Evolutionary conservation across 2,888 invertebrate genomes (phyloP).

Genomic region (Oxyteleia sp.): DNA sequence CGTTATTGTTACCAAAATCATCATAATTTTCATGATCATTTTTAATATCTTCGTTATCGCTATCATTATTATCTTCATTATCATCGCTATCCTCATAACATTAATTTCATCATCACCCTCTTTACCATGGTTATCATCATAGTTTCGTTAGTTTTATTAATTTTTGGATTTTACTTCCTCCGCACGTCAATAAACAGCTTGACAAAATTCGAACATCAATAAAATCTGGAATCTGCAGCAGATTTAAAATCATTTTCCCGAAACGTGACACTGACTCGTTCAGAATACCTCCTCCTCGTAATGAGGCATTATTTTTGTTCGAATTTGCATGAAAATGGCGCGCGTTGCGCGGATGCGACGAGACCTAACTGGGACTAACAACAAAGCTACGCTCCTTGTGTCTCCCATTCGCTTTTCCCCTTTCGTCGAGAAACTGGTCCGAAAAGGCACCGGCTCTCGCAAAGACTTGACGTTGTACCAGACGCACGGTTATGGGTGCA

Average conservation of each 20-base stretch:
- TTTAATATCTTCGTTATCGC: too few species aligned
- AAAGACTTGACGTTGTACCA: slow-evolving; percentile 59
- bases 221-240: neutral
- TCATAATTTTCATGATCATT: too few species aligned
- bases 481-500: slow-evolving; percentile 54
- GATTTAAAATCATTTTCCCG: slow-evolving; percentile 4
- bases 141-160: too few species aligned
- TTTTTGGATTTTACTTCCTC: too few species aligned
- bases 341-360: slow-evolving; percentile 19
- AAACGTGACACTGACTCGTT: slow-evolving; percentile 12
- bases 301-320: slow-evolving; percentile 59
- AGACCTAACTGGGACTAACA: slow-evolving; percentile 52
- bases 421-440: slow-evolving; percentile 6
- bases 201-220: too few species aligned
- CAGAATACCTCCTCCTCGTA: slow-evolving; percentile 18
- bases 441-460: slow-evolving; percentile 45
- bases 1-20: too few species aligned
- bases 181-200: too few species aligned
- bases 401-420: neutral
- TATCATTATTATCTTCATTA: too few species aligned
- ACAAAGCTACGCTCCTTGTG: slow-evolving; percentile 12
- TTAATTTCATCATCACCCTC: too few species aligned
- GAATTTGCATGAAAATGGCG: slow-evolving; percentile 68
- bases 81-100: too few species aligned
- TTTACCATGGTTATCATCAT: too few species aligned